Percentiles rank a stretch among this genome's conserved stretches.
phyloP scores from a whole-genome alignment of 2,113 vertebrate genomes.

The Vulpes vulpes region DNA sequence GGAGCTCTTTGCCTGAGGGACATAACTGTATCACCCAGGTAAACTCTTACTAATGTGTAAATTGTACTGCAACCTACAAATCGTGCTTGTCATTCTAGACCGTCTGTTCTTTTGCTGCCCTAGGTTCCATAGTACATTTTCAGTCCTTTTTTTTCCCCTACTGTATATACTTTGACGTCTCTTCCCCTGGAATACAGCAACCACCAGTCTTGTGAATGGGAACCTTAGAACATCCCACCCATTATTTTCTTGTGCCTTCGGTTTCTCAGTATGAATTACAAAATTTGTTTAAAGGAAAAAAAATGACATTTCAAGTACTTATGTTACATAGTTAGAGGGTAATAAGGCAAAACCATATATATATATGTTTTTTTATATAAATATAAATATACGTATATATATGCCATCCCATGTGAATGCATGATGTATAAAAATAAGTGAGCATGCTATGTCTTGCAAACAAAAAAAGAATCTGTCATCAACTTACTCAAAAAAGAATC shows the following conservation, averaged over 20 bases:
- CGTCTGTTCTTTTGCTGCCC: conserved; percentile 61
- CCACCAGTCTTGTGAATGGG: not conserved
- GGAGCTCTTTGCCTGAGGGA: conserved; percentile 72
- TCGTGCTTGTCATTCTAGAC: conserved; percentile 40
- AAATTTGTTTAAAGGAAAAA: not conserved
- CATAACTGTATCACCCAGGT: conserved; percentile 54
- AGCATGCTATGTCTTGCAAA: not conserved
- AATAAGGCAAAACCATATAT: not conserved
- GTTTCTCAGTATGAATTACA: not conserved
- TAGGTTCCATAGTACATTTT: conserved; percentile 39
- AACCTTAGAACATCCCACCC: not conserved
- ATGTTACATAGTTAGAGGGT: not conserved
- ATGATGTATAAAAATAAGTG: not conserved
- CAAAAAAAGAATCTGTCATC: not conserved
- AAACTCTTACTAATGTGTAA: conserved; percentile 61
- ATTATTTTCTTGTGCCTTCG: not conserved
- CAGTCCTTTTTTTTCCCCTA: not conserved
- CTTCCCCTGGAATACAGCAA: not conserved
- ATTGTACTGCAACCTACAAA: conserved; percentile 66
- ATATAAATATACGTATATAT: no score
- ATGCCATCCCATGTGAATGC: not conserved
- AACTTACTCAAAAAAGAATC: not conserved
- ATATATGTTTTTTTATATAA: no score
- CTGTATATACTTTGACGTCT: not conserved
- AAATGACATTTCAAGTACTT: not conserved